phyloP scores from a whole-genome alignment of 2,888 invertebrate genomes.

The Chouioia cunea region DNA sequence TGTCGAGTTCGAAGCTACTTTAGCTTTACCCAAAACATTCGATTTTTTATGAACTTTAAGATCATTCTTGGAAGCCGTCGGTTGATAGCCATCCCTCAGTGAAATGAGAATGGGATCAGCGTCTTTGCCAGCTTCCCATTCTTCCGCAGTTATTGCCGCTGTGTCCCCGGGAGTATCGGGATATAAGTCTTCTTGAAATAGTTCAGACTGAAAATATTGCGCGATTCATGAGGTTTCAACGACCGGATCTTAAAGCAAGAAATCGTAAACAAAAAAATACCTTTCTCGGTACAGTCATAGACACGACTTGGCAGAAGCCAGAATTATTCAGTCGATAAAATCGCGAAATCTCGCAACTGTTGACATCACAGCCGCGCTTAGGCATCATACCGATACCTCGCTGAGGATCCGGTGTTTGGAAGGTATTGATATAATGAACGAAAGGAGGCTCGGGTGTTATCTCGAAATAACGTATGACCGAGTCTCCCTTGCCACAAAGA shows the following conservation, averaged over 20 bases:
- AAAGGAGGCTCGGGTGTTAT: conserved; percentile 94
- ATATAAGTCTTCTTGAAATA: conserved; percentile 97
- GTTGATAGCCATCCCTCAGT: conserved; percentile 83
- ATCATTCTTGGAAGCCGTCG: conserved; percentile 73
- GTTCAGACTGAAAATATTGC: conserved; percentile 77
- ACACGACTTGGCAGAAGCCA: conserved; percentile 92
- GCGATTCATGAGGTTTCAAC: conserved; percentile 24
- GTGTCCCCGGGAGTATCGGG: conserved; percentile 94
- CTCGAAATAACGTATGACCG: conserved; percentile 95
- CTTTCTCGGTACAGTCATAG: conserved; percentile 98
- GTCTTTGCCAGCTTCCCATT: conserved; percentile 91
- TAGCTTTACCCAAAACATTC: conserved; percentile 82
- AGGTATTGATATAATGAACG: conserved; percentile 96
- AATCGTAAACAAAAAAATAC: conserved; percentile 66
- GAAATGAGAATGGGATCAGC: conserved; percentile 93
- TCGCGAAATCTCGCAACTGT: conserved; percentile 92
- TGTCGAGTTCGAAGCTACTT: conserved; percentile 60
- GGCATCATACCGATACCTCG: conserved; percentile 98
- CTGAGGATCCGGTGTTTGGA: conserved; percentile 97
- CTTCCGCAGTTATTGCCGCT: conserved; percentile 89
- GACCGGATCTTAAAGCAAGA: conserved; percentile 43
- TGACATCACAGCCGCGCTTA: conserved; percentile 95
- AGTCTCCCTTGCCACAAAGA: conserved; percentile 98
- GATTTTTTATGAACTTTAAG: conserved; percentile 83
- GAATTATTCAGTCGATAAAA: conserved; percentile 97